Evolutionary conservation across 2,113 vertebrate genomes (phyloP).

Genomic region (Prinia subflava): DNA sequence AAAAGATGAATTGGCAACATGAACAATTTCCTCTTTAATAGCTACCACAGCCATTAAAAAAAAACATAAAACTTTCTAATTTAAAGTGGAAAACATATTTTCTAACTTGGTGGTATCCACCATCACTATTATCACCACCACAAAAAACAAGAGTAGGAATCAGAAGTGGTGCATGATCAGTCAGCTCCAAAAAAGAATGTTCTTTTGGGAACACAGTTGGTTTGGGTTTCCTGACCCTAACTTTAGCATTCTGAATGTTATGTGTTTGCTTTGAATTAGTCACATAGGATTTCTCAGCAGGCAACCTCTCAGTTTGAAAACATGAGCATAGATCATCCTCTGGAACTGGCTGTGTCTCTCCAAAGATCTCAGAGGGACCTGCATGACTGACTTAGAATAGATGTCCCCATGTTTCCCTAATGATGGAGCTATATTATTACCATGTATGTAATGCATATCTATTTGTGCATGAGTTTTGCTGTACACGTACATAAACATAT

Average conservation of each 20-base stretch:
- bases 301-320: background rate
- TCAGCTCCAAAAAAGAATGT: background rate
- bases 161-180: background rate
- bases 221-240: slow-evolving; percentile 11
- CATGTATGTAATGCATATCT: background rate
- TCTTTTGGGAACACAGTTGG: background rate
- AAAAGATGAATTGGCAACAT: background rate
- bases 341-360: background rate
- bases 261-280: background rate
- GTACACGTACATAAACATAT: background rate
- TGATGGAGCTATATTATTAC: background rate
- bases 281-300: background rate
- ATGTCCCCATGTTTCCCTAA: background rate
- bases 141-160: background rate
- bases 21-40: slow-evolving; percentile 11
- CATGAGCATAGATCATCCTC: background rate
- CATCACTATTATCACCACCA: background rate
- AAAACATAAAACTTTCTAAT: background rate
- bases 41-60: background rate
- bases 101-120: background rate
- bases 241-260: background rate
- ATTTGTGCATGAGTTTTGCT: background rate
- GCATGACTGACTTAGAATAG: background rate
- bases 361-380: background rate
- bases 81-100: slow-evolving; percentile 20